Evolutionary conservation across 2,797 vertebrate genomes (phyloP), one percentile per base, ranked within the genome.

Genomic region (Neosilurus mollespiculum): DNA sequence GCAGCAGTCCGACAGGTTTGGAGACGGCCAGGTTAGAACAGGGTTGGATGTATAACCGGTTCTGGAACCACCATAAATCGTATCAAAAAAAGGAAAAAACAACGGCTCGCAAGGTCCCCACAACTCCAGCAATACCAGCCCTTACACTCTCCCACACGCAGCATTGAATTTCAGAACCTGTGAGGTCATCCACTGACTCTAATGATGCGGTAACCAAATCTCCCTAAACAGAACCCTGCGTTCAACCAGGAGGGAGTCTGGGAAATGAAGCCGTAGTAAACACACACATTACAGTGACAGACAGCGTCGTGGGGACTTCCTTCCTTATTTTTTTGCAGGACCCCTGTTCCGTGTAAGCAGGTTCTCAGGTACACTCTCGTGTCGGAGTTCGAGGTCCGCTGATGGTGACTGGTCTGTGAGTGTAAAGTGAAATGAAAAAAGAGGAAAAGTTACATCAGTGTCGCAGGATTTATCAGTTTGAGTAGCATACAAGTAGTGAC

Each of bases 131-230:
- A 62, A 72, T 12, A 75, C 81, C n/a, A 62, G 69, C 34, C 12
- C 26, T 72, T 64, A 51, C 59, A 22, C 69, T 22, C 24, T 34
- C 37, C 24, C 43, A 73, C 69, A 81, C 69, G 15, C 22, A n/a
- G 69, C 6, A 9, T 73, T 73, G 43, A 53, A 62, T 73, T 73
- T 64, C 80, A 65, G 26, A 77, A 78, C 76, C 76, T 78, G 76
- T 78, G 76, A 78, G 76, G 61, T 78, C 56, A 26, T 18, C 20
- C 71, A 66, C 4, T 0, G 61, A 56, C 81, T 76, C 20, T 20
- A 66, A 11, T 43, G 51, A 76, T 75, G 70, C 54, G 49, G 81
- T 76, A 66, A 76, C 81, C 37, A 61, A 82, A 62, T 65, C 73
- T 54, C 51, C 49, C 61, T 56, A 37, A 56, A 82, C 51, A 56